Percentiles rank a stretch among this genome's conserved stretches.
Evolutionary conservation across 2,888 invertebrate species (phyloP).

Genomic region (Asteroscopus sphinx): DNA sequence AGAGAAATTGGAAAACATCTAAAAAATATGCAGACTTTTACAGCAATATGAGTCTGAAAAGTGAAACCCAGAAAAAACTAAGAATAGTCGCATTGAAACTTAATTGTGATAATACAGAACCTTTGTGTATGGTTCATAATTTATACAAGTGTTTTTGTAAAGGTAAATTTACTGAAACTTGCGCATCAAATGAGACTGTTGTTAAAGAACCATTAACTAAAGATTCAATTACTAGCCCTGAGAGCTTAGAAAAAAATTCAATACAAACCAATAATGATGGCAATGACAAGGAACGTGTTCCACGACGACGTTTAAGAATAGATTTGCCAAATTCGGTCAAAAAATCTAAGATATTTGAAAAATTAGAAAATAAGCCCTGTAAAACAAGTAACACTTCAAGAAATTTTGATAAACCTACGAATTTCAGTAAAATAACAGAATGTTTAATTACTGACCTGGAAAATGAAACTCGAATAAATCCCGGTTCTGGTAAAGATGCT

Average conservation of each 20-base stretch:
- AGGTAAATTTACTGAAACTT: slow-evolving; percentile 74
- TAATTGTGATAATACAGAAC: slow-evolving; percentile 84
- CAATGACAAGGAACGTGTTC: slow-evolving; percentile 4
- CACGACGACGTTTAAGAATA: neutral
- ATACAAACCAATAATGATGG: slow-evolving; percentile 2
- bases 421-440: slow-evolving; percentile 4
- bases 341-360: slow-evolving; percentile 13
- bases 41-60: slow-evolving; percentile 70
- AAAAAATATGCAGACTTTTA: slow-evolving; percentile 91
- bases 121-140: slow-evolving; percentile 92
- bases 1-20: slow-evolving; percentile 90
- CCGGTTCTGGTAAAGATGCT: slow-evolving; percentile 1
- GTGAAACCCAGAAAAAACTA: slow-evolving; percentile 61
- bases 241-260: slow-evolving; percentile 18
- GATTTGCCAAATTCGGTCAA: slow-evolving; percentile 11
- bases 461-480: slow-evolving; percentile 13
- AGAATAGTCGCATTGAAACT: slow-evolving; percentile 69
- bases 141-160: slow-evolving; percentile 92
- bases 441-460: slow-evolving; percentile 1
- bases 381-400: slow-evolving; percentile 13
- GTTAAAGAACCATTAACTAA: slow-evolving; percentile 23
- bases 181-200: slow-evolving; percentile 14
- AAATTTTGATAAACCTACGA: slow-evolving; percentile 11
- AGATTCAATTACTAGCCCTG: slow-evolving; percentile 10
- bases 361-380: slow-evolving; percentile 6